Evolutionary conservation across 1,140 invertebrate species (phyloP).

Genomic region (Brachionus calyciflorus): DNA sequence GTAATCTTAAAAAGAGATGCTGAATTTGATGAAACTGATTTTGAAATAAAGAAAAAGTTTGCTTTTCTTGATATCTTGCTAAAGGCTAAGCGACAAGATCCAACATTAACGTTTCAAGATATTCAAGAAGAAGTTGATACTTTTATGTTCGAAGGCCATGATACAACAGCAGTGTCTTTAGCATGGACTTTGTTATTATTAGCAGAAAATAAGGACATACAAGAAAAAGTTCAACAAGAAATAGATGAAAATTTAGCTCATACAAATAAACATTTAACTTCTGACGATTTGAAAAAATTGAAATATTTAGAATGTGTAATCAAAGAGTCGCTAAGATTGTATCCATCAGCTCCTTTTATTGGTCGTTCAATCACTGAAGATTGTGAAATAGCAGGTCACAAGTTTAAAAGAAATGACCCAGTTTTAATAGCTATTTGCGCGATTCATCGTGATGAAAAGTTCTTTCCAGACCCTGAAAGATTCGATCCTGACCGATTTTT

Average conservation of each 20-base stretch:
- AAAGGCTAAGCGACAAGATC: slow-evolving; percentile 75
- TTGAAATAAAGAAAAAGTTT: slow-evolving; percentile 74
- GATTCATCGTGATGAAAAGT: slow-evolving; percentile 71
- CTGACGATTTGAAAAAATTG: slow-evolving; percentile 68
- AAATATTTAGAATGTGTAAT: slow-evolving; percentile 71
- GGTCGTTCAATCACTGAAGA: slow-evolving; percentile 71
- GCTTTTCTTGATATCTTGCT: slow-evolving; percentile 89
- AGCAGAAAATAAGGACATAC: slow-evolving; percentile 61
- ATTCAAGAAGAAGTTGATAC: slow-evolving; percentile 81
- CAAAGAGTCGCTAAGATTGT: slow-evolving; percentile 71
- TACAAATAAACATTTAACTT: slow-evolving; percentile 68
- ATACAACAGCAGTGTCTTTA: slow-evolving; percentile 71
- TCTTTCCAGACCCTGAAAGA: slow-evolving; percentile 74
- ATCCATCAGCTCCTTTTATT: slow-evolving; percentile 79
- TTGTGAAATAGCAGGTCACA: slow-evolving; percentile 57
- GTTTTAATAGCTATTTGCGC: background rate
- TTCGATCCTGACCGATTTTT: slow-evolving; percentile 90
- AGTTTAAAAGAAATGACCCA: background rate
- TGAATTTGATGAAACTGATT: slow-evolving; percentile 62
- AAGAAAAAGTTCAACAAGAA: slow-evolving; percentile 75
- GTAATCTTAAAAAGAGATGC: slow-evolving; percentile 74
- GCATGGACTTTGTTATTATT: slow-evolving; percentile 62
- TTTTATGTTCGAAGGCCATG: slow-evolving; percentile 82
- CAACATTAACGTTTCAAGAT: slow-evolving; percentile 75
- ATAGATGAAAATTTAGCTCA: slow-evolving; percentile 63